Conservation (phyloP, 2,113 vertebrate genomes). For the Boulengeromyrus knoepffleri region DNA sequence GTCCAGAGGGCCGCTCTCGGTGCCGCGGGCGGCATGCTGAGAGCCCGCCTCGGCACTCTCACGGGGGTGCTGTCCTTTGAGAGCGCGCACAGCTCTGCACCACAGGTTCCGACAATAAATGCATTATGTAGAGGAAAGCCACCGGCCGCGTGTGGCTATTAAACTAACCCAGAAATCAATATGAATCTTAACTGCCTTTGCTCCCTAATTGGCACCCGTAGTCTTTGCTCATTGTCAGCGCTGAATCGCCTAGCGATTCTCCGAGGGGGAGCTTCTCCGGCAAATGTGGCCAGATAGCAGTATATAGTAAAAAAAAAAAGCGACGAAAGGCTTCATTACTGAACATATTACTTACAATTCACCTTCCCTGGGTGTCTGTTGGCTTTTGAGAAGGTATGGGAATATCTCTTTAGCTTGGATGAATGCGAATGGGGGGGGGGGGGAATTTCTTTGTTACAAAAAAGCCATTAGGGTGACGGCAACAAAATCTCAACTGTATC, state of each 20-base stretch:
- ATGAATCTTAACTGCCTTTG: conserved; percentile 49
- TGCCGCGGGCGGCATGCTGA: conserved; percentile 25
- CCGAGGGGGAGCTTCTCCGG: not conserved
- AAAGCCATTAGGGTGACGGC: not conserved
- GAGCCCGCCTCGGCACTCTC: conserved; percentile 13
- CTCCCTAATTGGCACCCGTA: conserved; percentile 12
- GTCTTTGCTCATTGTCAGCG: not conserved
- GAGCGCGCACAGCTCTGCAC: no score
- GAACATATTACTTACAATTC: not conserved
- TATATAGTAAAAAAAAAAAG: not conserved
- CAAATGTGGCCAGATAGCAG: not conserved
- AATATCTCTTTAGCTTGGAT: not conserved
- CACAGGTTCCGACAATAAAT: not conserved
- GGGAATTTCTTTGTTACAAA: not conserved
- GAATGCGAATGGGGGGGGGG: not conserved
- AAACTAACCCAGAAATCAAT: conserved; percentile 55
- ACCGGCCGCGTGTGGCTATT: conserved; percentile 51
- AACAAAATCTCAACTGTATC: conserved; percentile 11
- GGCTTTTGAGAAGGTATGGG: not conserved
- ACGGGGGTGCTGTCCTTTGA: not conserved
- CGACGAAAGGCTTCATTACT: not conserved
- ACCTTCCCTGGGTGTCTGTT: not conserved
- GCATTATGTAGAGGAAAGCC: not conserved
- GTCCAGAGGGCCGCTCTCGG: conserved; percentile 30
- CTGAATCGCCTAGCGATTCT: not conserved